phyloP scores from a whole-genome alignment of 2,113 vertebrate species.

The Dendropsophus ebraccatus region DNA sequence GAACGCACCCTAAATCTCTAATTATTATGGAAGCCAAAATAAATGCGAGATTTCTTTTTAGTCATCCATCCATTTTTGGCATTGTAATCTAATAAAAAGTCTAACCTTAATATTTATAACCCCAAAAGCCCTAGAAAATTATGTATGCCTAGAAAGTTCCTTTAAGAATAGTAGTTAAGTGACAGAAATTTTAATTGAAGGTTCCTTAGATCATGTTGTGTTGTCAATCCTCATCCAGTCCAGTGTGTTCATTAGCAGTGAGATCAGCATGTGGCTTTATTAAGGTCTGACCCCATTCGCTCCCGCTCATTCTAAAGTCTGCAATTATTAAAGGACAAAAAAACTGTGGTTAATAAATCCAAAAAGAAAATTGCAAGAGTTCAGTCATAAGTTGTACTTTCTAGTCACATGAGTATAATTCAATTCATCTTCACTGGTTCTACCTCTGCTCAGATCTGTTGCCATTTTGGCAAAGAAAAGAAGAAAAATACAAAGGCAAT shows the following conservation, averaged over 20 bases:
- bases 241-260: background rate
- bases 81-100: too few relatives aligned
- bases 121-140: too few relatives aligned
- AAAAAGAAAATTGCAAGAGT: background rate
- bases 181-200: background rate
- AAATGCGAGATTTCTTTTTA: too few relatives aligned
- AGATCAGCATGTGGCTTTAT: background rate
- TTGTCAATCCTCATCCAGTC: background rate
- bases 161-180: background rate
- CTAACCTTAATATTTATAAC: too few relatives aligned
- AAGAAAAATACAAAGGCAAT: background rate
- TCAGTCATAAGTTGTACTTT: background rate
- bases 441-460: background rate
- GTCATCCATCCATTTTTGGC: too few relatives aligned
- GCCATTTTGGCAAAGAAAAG: background rate
- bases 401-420: background rate
- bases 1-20: too few relatives aligned
- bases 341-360: background rate
- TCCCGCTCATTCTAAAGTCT: conserved; percentile 1
- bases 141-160: too few relatives aligned
- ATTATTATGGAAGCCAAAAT: too few relatives aligned
- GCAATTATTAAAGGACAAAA: background rate
- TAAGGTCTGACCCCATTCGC: background rate
- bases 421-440: background rate
- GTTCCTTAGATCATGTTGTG: background rate